Conservation (phyloP, 2,888 invertebrate genomes). For the Stenurella melanura region DNA sequence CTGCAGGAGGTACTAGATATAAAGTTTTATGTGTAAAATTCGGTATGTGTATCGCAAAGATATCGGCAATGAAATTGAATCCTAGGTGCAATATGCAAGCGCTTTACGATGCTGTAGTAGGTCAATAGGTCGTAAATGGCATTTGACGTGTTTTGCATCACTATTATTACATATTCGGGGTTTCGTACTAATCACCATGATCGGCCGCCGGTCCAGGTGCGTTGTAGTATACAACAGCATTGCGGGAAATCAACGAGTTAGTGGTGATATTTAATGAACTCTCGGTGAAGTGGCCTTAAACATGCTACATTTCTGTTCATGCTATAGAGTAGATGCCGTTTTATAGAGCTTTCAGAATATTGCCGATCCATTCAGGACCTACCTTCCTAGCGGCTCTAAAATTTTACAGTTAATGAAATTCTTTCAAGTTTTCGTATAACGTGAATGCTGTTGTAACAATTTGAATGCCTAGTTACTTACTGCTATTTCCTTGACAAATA, state of each 20-base stretch:
- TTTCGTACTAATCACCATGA: constrained; percentile 40
- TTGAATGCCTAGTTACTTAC: no score
- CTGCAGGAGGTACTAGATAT: constrained; percentile 36
- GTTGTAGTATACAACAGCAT: constrained; percentile 41
- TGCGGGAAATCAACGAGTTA: constrained; percentile 53
- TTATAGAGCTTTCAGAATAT: neutral
- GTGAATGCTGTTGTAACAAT: neutral
- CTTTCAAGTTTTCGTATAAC: neutral
- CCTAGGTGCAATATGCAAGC: constrained; percentile 46
- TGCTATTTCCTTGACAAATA: no score
- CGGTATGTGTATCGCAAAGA: constrained; percentile 53
- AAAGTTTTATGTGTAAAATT: constrained; percentile 53
- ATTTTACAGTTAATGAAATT: neutral
- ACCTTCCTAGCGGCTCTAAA: neutral
- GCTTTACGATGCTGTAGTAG: constrained; percentile 52
- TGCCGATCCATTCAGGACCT: neutral
- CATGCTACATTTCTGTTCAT: neutral
- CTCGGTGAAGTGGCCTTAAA: constrained; percentile 37
- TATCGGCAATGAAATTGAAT: constrained; percentile 57
- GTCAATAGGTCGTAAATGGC: constrained; percentile 58
- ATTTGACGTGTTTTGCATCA: constrained; percentile 57
- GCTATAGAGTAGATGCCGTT: neutral
- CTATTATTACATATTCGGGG: constrained; percentile 47
- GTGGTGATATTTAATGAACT: constrained; percentile 57
- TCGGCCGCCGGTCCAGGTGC: constrained; percentile 49